Percentiles rank a stretch among this genome's conserved stretches.
phyloP scores from a whole-genome alignment of 2,797 vertebrate species.

The Pseudopleuronectes americanus region DNA sequence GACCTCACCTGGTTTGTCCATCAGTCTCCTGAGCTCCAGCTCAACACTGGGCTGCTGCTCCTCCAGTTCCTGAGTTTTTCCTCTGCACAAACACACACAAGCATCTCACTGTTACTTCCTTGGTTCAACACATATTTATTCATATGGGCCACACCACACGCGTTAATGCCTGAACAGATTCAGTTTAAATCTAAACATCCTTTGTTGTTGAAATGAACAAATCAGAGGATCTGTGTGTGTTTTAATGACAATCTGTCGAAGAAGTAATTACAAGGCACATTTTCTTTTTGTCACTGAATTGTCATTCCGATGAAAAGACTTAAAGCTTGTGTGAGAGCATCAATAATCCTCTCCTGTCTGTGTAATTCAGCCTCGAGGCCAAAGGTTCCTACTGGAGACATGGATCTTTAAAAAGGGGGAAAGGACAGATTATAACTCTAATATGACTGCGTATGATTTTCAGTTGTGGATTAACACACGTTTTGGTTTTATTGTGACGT shows the following conservation, averaged over 20 bases:
- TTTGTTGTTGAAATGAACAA: background rate
- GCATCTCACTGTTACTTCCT: background rate
- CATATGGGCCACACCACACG: too few relatives aligned
- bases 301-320: background rate
- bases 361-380: background rate
- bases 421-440: background rate
- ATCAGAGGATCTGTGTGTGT: background rate
- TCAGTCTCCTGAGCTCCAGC: slow-evolving; percentile 85
- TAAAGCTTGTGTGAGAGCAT: background rate
- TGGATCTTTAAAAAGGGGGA: background rate
- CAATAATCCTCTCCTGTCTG: too few relatives aligned
- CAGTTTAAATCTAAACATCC: background rate
- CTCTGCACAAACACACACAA: slow-evolving; percentile 71
- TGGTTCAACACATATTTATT: background rate
- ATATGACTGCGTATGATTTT: background rate
- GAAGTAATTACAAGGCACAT: slow-evolving; percentile 1
- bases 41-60: slow-evolving; percentile 88
- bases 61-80: slow-evolving; percentile 89
- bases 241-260: background rate
- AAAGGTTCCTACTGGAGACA: background rate
- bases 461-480: background rate
- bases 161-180: background rate
- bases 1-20: slow-evolving; percentile 87
- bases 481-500: background rate
- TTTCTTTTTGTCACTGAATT: background rate